Conservation (phyloP, 2,888 invertebrate species). For the Acleris sparsana region DNA sequence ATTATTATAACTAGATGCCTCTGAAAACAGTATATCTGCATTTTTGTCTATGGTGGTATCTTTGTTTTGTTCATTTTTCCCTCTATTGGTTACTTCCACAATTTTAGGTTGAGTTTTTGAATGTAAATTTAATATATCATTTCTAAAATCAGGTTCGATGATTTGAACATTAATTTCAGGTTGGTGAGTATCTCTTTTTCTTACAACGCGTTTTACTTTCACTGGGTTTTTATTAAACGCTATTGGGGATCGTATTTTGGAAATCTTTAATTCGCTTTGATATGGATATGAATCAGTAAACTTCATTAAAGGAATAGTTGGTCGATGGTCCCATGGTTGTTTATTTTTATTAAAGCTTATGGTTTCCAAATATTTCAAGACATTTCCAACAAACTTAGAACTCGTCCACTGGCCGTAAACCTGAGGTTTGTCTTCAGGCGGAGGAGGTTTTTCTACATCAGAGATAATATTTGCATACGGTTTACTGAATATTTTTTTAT, state of each 20-base stretch:
- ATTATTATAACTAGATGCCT: conserved; percentile 39
- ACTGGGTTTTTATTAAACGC: conserved; percentile 58
- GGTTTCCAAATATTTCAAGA: conserved; percentile 70
- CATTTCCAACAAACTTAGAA: conserved; percentile 67
- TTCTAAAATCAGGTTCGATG: conserved; percentile 60
- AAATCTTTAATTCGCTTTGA: conserved; percentile 60
- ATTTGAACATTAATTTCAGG: conserved; percentile 70
- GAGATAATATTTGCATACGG: conserved; percentile 46
- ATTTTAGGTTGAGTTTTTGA: conserved; percentile 54
- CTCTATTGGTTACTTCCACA: conserved; percentile 64
- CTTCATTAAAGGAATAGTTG: conserved; percentile 63
- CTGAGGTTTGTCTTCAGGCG: conserved; percentile 51
- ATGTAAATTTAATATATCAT: conserved; percentile 59
- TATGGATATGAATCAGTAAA: conserved; percentile 66
- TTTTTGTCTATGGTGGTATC: conserved; percentile 44
- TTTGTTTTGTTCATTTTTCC: conserved; percentile 45
- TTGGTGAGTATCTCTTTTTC: conserved; percentile 49
- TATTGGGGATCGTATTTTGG: conserved; percentile 56
- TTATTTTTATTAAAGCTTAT: conserved; percentile 56
- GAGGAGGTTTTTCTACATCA: conserved; percentile 63
- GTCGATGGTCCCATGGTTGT: conserved; percentile 56
- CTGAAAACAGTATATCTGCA: conserved; percentile 44
- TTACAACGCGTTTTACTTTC: conserved; percentile 50
- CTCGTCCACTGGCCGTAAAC: conserved; percentile 72
- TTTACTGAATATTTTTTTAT: conserved; percentile 21